Base-by-base conservation (phyloP, 2,797 vertebrate genomes). In the Lates japonicus region DNA sequence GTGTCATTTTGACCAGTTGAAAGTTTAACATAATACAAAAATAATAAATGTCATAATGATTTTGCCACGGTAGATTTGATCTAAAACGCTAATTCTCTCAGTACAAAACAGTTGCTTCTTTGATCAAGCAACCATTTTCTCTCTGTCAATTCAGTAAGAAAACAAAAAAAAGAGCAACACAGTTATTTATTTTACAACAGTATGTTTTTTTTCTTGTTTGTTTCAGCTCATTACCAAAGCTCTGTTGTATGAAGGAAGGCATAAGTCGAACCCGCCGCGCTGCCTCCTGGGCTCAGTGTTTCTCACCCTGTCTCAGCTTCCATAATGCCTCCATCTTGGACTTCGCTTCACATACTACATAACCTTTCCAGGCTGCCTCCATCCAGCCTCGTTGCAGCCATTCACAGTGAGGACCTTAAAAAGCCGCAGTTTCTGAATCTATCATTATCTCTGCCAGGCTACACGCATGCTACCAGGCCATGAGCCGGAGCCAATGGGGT, bases 361-460 rank as follows among this genome's bases (percentile, higher is more conserved):
- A n/a, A n/a, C 25, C 98, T 98, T 0, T 98, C 98, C 0, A 97
- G 99, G 59, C 88, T 99, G 78, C 97, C 97, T 2, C 97, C 98
- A 0, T 91, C 96, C 90, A 97, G 96, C 87, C 95, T 99, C n/a
- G 95, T 97, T 96, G 0, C 97, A 97, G 85, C 97, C 97, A 0
- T 99, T 99, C 91, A 99, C 97, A 0, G 97, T 99, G 77, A 98
- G 98, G 0, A 98, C 99, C 95, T 98, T 99, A 94, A 98, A 97
- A 93, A 99, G 97, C 51, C 98, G 97, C 0, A 97, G 98, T 65
- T 99, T 97, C 94, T 98, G 97, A 99, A 99, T 2, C 97, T 97
- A n/a, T 98, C 98, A 0, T 96, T 99, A 22, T 98, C 97, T 3
- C 98, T 0, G 87, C 97, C 87, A 99, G 99, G 98, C 95, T 99